Conservation (phyloP, 2,888 invertebrate species). For the Cheilosia scutellata region DNA sequence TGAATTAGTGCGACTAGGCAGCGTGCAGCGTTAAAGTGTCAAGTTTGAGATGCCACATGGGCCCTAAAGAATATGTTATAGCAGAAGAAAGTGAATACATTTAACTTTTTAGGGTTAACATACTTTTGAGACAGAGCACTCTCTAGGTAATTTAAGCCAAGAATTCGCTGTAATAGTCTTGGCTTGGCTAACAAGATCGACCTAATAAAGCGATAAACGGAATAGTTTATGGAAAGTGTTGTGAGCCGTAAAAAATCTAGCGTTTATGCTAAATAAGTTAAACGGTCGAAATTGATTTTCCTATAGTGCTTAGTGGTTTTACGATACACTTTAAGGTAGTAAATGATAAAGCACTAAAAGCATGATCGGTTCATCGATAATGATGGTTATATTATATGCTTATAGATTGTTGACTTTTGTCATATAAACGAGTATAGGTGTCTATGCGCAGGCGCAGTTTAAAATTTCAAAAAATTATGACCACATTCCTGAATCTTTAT, state of each 20-base stretch:
- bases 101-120: not conserved
- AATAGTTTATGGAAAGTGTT: not conserved
- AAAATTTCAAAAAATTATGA: too few species aligned
- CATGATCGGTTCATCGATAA: too few species aligned
- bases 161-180: not conserved
- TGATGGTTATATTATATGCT: too few species aligned
- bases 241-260: not conserved
- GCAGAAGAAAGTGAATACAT: conserved; percentile 26
- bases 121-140: conserved; percentile 1
- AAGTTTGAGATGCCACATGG: conserved; percentile 13
- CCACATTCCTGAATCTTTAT: too few species aligned
- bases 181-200: not conserved
- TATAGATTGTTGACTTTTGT: too few species aligned
- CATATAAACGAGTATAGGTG: too few species aligned
- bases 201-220: conserved; percentile 14
- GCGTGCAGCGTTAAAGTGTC: conserved; percentile 16
- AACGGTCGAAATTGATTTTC: not conserved
- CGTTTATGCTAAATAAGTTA: conserved; percentile 9
- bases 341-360: too few species aligned
- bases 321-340: too few species aligned
- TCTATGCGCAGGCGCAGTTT: too few species aligned
- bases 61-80: not conserved
- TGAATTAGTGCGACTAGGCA: conserved; percentile 13
- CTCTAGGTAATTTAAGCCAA: not conserved
- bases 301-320: not conserved